Percentiles rank a stretch among this genome's conserved stretches.
Conservation (phyloP, 2,888 invertebrate genomes). For the Brachyopa scutellaris region DNA sequence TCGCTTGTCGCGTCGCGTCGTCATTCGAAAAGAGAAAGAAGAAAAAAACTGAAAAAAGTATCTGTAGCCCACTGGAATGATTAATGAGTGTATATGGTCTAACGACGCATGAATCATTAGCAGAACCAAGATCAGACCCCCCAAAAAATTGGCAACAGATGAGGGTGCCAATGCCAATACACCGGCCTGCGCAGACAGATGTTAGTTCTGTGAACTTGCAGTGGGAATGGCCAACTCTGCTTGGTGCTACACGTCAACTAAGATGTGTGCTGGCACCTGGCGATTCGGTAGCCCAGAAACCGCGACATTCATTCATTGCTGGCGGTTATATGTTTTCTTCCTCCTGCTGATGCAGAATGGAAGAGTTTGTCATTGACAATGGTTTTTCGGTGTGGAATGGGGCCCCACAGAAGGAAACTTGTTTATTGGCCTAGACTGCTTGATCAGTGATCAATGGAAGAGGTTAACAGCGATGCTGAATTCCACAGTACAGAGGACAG, state of each 20-base stretch:
- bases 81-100: conserved; percentile 24
- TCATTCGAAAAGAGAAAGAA: too few relatives aligned
- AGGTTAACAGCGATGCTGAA: conserved; percentile 59
- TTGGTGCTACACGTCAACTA: conserved; percentile 44
- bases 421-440: conserved; percentile 69
- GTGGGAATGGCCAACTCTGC: neutral
- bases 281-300: conserved; percentile 16
- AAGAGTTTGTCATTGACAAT: conserved; percentile 42
- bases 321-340: too few relatives aligned
- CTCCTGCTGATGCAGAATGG: neutral
- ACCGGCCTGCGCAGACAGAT: too few relatives aligned
- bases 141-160: conserved; percentile 3
- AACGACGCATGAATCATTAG: conserved; percentile 33
- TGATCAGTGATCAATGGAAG: conserved; percentile 57
- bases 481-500: conserved; percentile 52
- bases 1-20: conserved; percentile 18
- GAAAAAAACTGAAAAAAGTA: neutral
- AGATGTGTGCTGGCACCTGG: conserved; percentile 58
- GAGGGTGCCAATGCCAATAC: too few relatives aligned
- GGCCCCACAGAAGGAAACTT: conserved; percentile 63
- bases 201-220: conserved; percentile 39
- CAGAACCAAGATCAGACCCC: conserved; percentile 8
- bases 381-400: conserved; percentile 54
- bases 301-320: conserved; percentile 47
- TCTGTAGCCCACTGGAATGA: conserved; percentile 9